Evolutionary conservation across 2,888 invertebrate genomes (phyloP).

Genomic region (Erynnis tages): DNA sequence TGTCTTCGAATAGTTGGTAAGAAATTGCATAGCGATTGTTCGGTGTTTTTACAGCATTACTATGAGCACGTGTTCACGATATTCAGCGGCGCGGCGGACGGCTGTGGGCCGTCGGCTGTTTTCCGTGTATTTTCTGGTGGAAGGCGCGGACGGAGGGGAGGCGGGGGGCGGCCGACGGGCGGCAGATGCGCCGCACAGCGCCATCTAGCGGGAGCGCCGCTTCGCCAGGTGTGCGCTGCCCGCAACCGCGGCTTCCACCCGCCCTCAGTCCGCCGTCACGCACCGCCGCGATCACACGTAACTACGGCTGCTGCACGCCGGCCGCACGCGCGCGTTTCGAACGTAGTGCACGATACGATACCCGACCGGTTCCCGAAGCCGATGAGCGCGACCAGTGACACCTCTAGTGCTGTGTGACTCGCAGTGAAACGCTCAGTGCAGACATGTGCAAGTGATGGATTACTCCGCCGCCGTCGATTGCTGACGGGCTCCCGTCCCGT

Average conservation of each 20-base stretch:
- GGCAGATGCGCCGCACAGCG: slow-evolving; percentile 79
- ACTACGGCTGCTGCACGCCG: slow-evolving; percentile 56
- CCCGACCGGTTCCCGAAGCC: slow-evolving; percentile 74
- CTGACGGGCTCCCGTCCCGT: slow-evolving; percentile 66
- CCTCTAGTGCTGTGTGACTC: slow-evolving; percentile 78
- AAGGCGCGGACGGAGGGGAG: slow-evolving; percentile 40
- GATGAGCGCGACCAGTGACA: slow-evolving; percentile 75
- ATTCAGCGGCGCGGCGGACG: slow-evolving; percentile 43
- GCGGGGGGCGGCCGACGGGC: slow-evolving; percentile 47
- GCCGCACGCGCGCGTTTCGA: slow-evolving; percentile 75
- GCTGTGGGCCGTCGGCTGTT: slow-evolving; percentile 70
- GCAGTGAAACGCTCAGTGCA: slow-evolving; percentile 74
- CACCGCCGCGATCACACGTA: slow-evolving; percentile 69
- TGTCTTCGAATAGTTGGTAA: slow-evolving; percentile 38
- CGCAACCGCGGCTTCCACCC: slow-evolving; percentile 71
- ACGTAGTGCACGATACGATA: slow-evolving; percentile 69
- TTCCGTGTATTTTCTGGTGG: slow-evolving; percentile 76
- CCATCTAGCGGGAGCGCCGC: slow-evolving; percentile 69
- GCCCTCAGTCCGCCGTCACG: slow-evolving; percentile 78
- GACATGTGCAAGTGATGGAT: slow-evolving; percentile 77
- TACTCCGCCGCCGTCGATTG: slow-evolving; percentile 60
- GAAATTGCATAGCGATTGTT: slow-evolving; percentile 52
- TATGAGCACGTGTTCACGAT: slow-evolving; percentile 71
- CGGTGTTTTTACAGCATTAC: slow-evolving; percentile 58
- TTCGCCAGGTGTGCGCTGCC: slow-evolving; percentile 70